phyloP scores from a whole-genome alignment of 2,113 vertebrate genomes.

The Colius striatus region DNA sequence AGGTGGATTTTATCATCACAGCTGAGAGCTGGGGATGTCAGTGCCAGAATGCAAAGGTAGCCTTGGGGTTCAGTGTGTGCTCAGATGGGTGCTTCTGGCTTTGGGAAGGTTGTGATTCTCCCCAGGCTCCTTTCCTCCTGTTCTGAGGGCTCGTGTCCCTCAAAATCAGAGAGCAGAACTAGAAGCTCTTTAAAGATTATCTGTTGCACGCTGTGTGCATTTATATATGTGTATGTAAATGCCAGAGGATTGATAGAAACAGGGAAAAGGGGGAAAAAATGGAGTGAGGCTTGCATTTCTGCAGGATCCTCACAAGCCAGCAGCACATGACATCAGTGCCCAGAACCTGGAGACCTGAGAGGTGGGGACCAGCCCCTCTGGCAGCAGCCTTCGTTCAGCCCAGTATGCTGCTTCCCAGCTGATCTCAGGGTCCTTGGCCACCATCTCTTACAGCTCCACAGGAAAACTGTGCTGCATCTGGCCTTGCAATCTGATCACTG shows the following conservation, averaged over 20 bases:
- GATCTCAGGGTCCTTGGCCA: not conserved
- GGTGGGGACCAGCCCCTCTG: not conserved
- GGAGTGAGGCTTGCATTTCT: not conserved
- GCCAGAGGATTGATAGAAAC: not conserved
- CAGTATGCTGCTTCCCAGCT: not conserved
- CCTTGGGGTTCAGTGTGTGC: accelerated
- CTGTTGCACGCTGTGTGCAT: not conserved
- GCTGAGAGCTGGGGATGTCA: not conserved
- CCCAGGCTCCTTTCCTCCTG: not conserved
- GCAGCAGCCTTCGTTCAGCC: not conserved
- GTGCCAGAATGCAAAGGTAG: not conserved
- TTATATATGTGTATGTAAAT: not conserved
- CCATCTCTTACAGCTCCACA: not conserved
- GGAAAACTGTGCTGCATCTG: constrained; percentile 44
- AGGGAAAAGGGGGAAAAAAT: not conserved
- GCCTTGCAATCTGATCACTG: not conserved
- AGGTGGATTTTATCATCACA: not conserved
- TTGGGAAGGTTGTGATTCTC: not conserved
- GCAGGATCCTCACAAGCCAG: not conserved
- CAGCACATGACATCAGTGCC: accelerated
- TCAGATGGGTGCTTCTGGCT: not conserved
- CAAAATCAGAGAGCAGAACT: not conserved
- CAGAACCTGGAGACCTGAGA: accelerated
- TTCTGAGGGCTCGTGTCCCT: not conserved
- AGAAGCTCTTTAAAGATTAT: not conserved